Base-by-base conservation (phyloP, 2,113 vertebrate genomes). In the Ursus arctos region DNA sequence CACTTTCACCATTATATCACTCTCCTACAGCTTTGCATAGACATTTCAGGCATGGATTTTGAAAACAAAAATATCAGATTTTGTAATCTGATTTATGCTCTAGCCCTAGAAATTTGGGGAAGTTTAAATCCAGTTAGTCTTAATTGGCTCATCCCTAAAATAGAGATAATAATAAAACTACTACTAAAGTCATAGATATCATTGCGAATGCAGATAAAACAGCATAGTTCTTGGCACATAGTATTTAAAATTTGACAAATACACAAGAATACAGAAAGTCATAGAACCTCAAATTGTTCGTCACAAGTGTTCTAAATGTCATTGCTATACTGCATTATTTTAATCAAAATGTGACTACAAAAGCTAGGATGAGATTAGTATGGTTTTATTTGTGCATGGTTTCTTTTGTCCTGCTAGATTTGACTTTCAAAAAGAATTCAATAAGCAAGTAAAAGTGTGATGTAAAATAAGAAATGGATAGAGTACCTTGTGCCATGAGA, bases 301-400 rank as follows among this genome's bases (percentile, higher is more conserved):
- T 49, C 26, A 71, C 31, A 76, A 33, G 59, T 47, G 0, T 81
- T 90, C 86, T 87, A 81, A 95, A n/a, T 16, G 4, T 96, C 53
- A 67, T 69, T 86, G 26, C 2, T 24, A 18, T 16, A 91, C 47
- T 89, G 14, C 4, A 88, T 94, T 86, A 8, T 91, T 95, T 95
- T 91, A 92, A 61, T 97, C 15, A 81, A 92, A 93, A 77, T 77
- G 8, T 55, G 7, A 86, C 19, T 85, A 80, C 6, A 76, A 90
- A 94, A 90, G 7, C 13, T 21, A 16, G 16, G 4, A 33, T 65
- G 8, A 69, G 8, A 24, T 83, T 57, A 91, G 7, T 31, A 51
- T 67, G 24, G 26, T 59, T 94, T 72, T 74, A n/a, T 40, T 69
- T n/a, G 22, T 72, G 1, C 2, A n/a, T 74, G 18, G 16, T 43